Percentiles rank a stretch among this genome's conserved stretches.
Evolutionary conservation across 2,113 vertebrate genomes (phyloP).

Genomic region (Willisornis vidua): DNA sequence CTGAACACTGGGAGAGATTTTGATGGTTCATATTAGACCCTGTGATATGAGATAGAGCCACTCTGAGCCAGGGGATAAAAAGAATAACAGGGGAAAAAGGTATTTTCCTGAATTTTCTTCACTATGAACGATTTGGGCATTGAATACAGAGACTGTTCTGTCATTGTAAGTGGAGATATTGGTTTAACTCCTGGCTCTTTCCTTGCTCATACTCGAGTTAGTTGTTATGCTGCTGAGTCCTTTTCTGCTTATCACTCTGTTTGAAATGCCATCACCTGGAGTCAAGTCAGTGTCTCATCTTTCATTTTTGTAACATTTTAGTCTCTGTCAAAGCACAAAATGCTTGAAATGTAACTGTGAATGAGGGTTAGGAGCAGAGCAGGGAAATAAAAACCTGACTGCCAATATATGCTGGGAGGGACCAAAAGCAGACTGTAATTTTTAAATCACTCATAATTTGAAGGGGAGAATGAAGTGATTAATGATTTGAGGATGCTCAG

Average conservation of each 20-base stretch:
- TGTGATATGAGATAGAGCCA: background rate
- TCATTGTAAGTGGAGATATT: background rate
- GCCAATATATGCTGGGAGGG: background rate
- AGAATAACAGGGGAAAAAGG: background rate
- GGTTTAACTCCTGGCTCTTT: background rate
- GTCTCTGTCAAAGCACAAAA: background rate
- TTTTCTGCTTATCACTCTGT: background rate
- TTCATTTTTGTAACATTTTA: background rate
- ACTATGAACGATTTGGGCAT: background rate
- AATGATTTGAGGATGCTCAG: background rate
- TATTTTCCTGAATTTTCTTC: background rate
- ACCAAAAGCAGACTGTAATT: background rate
- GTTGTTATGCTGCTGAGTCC: background rate
- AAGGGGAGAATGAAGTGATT: background rate
- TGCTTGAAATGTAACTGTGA: background rate
- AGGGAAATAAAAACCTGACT: background rate
- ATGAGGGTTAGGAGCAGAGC: background rate
- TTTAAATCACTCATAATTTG: background rate
- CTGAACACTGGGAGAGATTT: background rate
- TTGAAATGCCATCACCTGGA: conserved; percentile 20
- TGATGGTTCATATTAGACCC: background rate
- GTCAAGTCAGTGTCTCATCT: background rate
- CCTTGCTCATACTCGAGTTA: background rate
- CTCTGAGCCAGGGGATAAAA: background rate
- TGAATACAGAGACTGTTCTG: background rate